These are phyloP conservation scores for Myotis vivesi DNA, from an alignment of 2,797 vertebrate genomes.

Conservation along the genomic window DNA sequence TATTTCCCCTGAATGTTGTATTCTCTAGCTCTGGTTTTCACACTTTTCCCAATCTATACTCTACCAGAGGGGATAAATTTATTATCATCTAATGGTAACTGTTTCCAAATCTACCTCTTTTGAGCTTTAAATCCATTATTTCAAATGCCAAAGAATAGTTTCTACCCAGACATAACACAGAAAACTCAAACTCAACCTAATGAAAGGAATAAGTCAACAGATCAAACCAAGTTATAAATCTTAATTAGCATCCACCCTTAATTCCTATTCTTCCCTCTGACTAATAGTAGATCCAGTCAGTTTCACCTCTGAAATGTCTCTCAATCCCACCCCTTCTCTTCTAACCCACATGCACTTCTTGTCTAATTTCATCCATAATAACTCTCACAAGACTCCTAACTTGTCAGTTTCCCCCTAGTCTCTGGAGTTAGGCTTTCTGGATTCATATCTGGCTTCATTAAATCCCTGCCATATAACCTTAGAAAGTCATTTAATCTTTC, in stretches of 20 bases:
- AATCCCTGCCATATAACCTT: not conserved
- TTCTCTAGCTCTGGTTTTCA: not conserved
- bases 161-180: not conserved
- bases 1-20: not conserved
- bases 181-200: not conserved
- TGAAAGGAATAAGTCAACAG: slow-evolving; percentile 2
- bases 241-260: not conserved
- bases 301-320: not conserved
- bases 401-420: not conserved
- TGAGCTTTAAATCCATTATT: slow-evolving; percentile 25
- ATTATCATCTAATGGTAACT: not conserved
- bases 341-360: not conserved
- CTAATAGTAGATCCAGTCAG: not conserved
- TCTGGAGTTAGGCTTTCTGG: not conserved
- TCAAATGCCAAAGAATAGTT: slow-evolving; percentile 14
- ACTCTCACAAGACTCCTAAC: not conserved
- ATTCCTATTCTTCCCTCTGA: not conserved
- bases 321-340: not conserved
- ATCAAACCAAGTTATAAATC: slow-evolving; percentile 20
- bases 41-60: not conserved
- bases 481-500: not conserved
- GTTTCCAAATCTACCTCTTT: not conserved
- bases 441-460: not conserved
- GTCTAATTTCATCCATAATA: not conserved
- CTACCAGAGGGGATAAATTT: not conserved